These are phyloP conservation scores for Tachypleus tridentatus DNA, from an alignment of 1,140 invertebrate species.

Conservation along the genomic window DNA sequence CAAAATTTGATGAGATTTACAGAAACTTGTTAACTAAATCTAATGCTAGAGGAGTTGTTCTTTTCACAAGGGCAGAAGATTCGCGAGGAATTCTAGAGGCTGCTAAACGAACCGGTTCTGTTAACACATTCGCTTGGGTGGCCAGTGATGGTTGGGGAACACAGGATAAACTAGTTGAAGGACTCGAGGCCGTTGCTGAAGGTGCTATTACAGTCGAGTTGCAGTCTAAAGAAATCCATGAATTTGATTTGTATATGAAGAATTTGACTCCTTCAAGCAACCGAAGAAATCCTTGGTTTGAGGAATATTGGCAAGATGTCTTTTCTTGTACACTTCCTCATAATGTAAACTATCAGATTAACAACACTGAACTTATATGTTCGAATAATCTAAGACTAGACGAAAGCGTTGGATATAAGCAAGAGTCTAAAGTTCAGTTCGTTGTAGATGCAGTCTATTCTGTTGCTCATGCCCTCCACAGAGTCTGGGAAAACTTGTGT, in stretches of 20 bases:
- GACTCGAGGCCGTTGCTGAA: slow-evolving; percentile 55
- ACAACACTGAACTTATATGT: slow-evolving; percentile 31
- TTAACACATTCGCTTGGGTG: slow-evolving; percentile 40
- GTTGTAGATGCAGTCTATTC: slow-evolving; percentile 80
- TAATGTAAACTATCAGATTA: slow-evolving; percentile 10
- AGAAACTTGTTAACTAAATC: slow-evolving; percentile 44
- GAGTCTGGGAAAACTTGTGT: slow-evolving; percentile 45
- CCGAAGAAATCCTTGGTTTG: slow-evolving; percentile 57
- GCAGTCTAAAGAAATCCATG: slow-evolving; percentile 43
- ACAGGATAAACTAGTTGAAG: slow-evolving; percentile 53
- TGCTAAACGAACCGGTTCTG: slow-evolving; percentile 31
- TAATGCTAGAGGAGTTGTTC: slow-evolving; percentile 50
- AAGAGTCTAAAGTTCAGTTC: slow-evolving; percentile 78
- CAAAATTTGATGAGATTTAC: slow-evolving; percentile 48
- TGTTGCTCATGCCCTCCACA: slow-evolving; percentile 61
- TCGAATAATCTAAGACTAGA: slow-evolving; percentile 32
- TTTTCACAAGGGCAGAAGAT: slow-evolving; percentile 56
- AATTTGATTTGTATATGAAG: slow-evolving; percentile 55
- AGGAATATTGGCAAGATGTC: slow-evolving; percentile 57
- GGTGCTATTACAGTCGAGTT: slow-evolving; percentile 64
- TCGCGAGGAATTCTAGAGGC: slow-evolving; percentile 39
- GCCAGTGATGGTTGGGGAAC: slow-evolving; percentile 66
- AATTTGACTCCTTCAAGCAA: slow-evolving; percentile 48
- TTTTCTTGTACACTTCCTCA: slow-evolving; percentile 39
- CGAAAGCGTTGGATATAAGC: slow-evolving; percentile 34